Evolutionary conservation across 2,888 invertebrate genomes (phyloP), one percentile per base, ranked within the genome.

Genomic region (Andricus quercusramuli): DNA sequence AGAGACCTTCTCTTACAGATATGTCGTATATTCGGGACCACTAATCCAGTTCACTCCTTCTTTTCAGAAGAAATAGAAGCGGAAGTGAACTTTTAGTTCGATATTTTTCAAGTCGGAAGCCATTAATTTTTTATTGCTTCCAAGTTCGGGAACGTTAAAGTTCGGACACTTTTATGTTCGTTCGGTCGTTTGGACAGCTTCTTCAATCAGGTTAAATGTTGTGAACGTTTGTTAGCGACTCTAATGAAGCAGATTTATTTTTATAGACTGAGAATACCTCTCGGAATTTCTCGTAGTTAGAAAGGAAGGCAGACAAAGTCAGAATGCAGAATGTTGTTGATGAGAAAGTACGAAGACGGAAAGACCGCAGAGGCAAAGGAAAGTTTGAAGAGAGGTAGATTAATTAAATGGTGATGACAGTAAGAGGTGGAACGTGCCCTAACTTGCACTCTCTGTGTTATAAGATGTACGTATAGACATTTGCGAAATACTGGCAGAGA

Each of bases 331-430:
- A 68, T 68, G 9, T 47, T 20, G 20, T 22, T 44, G 44, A 47
- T 25, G 68, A 29, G 47, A 44, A 13, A 70, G 22, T 47, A 47
- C 17, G 29, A 29, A 70, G 17, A 47, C 25, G 47, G 15, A 44
- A 70, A 70, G 68, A 70, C 17, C n/a, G n/a, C 68, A 25, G 6
- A 47, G 47, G 25, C 25, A 47, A 29, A 47, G 47, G 68, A 47
- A 70, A 70, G 22, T 44, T 67, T 67, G 32, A 70, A 47, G 47
- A 70, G 68, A 70, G 47, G 47, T 44, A 70, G 68, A 70, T 70
- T 70, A 70, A 70, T 70, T 70, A 70, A 47, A 70, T 70, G 68
- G 68, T 20, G 29, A 70, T 70, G 47, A 51, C 47, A 70, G 44
- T 70, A 47, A 47, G 68, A 44, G 44, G 44, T 47, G 47, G 29